Evolutionary conservation across 2,797 vertebrate species (phyloP).

Genomic region (Malurus leucopterus): DNA sequence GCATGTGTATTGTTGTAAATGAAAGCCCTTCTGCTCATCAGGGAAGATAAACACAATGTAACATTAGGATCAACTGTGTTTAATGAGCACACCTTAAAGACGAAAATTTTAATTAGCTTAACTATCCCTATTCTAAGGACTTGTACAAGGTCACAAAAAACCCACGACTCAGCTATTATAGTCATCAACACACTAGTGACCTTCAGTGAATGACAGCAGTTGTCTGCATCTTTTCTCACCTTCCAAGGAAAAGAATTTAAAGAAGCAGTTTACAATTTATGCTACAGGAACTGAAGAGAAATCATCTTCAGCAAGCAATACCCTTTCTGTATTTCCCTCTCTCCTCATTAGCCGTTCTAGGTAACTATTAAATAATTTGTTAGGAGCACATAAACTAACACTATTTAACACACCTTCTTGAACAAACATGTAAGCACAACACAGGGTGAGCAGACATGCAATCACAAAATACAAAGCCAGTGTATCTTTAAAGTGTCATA

Average conservation of each 20-base stretch:
- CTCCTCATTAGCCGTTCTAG: background rate
- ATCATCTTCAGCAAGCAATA: background rate
- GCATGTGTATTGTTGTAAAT: background rate
- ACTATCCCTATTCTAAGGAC: background rate
- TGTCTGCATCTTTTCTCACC: background rate
- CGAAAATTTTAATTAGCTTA: background rate
- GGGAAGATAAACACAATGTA: background rate
- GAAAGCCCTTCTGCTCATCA: background rate
- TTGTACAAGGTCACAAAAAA: background rate
- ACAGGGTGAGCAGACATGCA: fast-evolving
- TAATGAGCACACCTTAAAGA: background rate
- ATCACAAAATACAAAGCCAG: background rate
- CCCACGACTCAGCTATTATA: background rate
- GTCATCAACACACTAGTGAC: background rate
- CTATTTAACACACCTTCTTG: background rate
- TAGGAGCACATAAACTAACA: background rate
- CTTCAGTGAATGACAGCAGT: background rate
- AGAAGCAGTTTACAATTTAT: background rate
- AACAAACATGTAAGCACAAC: background rate
- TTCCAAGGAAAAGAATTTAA: background rate
- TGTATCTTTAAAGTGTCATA: background rate
- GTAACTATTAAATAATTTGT: background rate
- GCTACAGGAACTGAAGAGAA: background rate
- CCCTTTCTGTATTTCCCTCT: background rate
- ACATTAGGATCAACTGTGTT: background rate